Conservation (phyloP, 1,140 invertebrate species). For the Teleogryllus occipitalis region DNA sequence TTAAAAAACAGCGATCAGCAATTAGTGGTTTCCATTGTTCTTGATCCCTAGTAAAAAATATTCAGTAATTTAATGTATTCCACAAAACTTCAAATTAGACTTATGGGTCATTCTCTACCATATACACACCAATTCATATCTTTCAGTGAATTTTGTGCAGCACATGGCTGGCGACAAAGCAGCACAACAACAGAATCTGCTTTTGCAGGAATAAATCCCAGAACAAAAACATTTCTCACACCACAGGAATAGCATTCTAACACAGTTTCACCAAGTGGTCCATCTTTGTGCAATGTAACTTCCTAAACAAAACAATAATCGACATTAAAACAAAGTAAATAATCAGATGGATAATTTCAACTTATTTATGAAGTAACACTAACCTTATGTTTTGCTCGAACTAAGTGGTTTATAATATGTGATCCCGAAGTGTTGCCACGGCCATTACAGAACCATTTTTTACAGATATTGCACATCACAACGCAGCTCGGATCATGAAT, state of each 20-base stretch:
- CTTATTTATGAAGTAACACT: not conserved
- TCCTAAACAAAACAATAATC: conserved; percentile 45
- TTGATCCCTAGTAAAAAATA: conserved; percentile 59
- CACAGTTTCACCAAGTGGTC: conserved; percentile 93
- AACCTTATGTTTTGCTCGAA: conserved; percentile 89
- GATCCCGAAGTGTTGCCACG: conserved; percentile 96
- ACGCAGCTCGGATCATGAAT: conserved; percentile 97
- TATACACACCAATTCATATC: conserved; percentile 87
- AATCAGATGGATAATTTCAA: not conserved
- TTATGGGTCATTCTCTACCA: too few species aligned
- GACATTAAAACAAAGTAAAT: not conserved
- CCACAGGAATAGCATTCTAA: conserved; percentile 99
- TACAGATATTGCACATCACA: conserved; percentile 96
- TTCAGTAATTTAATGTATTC: too few species aligned
- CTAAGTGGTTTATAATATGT: conserved; percentile 97
- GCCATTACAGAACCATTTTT: conserved; percentile 99
- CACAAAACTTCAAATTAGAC: too few species aligned
- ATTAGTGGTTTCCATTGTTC: conserved; percentile 98
- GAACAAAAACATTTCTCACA: conserved; percentile 92
- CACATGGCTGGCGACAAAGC: conserved; percentile 94
- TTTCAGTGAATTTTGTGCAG: conserved; percentile 89
- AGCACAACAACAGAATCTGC: conserved; percentile 98
- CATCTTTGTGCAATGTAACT: conserved; percentile 94
- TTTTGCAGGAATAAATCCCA: conserved; percentile 98
- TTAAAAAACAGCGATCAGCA: conserved; percentile 87